These are phyloP conservation scores for Cremastinae sp. DNA, from an alignment of 2,888 invertebrate species.

Conservation along the genomic window DNA sequence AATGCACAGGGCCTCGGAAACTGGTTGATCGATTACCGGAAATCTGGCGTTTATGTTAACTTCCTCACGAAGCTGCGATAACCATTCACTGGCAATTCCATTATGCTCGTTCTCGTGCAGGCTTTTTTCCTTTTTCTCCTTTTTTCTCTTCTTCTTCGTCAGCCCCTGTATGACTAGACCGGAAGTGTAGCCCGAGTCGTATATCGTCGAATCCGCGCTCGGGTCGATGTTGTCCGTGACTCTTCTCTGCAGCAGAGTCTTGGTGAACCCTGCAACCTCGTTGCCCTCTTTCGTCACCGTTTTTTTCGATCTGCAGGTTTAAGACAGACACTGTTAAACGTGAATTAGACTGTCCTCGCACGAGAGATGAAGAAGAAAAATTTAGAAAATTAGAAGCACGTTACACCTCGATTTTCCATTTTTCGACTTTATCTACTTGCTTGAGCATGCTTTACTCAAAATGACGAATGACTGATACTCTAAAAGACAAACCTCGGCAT, in stretches of 20 bases:
- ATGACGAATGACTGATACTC: not conserved
- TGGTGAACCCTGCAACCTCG: conserved; percentile 72
- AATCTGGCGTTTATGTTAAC: conserved; percentile 73
- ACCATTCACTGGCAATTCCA: conserved; percentile 47
- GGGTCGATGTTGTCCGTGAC: conserved; percentile 51
- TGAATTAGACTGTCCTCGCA: conserved; percentile 11
- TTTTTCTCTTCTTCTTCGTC: conserved; percentile 69
- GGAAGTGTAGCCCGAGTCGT: conserved; percentile 72
- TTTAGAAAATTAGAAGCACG: not conserved
- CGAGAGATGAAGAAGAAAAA: conserved; percentile 3
- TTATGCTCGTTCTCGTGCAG: conserved; percentile 36
- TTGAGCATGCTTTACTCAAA: too few species aligned
- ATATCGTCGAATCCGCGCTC: conserved; percentile 40
- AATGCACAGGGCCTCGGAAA: conserved; percentile 90
- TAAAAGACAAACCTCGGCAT: conserved; percentile 81
- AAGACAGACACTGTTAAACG: conserved; percentile 14
- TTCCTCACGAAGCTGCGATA: conserved; percentile 72
- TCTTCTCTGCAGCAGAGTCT: conserved; percentile 69
- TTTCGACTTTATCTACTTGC: not conserved
- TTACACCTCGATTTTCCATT: too few species aligned
- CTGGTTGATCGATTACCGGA: conserved; percentile 84
- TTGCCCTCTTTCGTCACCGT: conserved; percentile 57
- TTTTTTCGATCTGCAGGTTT: conserved; percentile 69
- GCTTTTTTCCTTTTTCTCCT: conserved; percentile 53
- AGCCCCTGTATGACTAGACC: conserved; percentile 86